These are phyloP conservation scores for Altica lythri DNA, from an alignment of 2,888 invertebrate genomes.

Conservation along the genomic window DNA sequence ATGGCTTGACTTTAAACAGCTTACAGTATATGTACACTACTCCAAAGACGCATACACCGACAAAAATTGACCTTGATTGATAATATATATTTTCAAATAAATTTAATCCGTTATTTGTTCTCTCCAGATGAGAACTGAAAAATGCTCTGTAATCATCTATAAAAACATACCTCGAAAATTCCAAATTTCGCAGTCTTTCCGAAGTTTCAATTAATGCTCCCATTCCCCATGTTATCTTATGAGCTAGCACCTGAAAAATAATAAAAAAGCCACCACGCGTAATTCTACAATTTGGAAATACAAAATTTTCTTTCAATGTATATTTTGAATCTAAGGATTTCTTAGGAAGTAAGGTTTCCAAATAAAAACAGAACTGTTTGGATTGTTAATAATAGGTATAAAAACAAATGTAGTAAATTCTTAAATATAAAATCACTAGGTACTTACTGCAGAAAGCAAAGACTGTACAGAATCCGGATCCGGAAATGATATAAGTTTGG, in stretches of 20 bases:
- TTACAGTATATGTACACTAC: not conserved
- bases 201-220: slow-evolving; percentile 3
- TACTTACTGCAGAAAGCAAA: too few relatives aligned
- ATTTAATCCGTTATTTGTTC: not conserved
- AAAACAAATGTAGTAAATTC: too few relatives aligned
- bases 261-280: too few relatives aligned
- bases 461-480: too few relatives aligned
- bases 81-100: not conserved
- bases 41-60: not conserved
- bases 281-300: too few relatives aligned
- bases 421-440: too few relatives aligned
- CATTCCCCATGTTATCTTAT: slow-evolving; percentile 6
- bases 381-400: too few relatives aligned
- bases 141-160: slow-evolving; percentile 4
- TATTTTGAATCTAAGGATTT: too few relatives aligned
- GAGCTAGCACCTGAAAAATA: not conserved
- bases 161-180: not conserved
- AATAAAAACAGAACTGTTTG: too few relatives aligned
- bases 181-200: not conserved
- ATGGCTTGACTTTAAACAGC: not conserved
- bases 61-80: not conserved
- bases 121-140: not conserved
- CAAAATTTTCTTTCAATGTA: too few relatives aligned
- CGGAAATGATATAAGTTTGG: slow-evolving; percentile 27
- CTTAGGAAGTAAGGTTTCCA: too few relatives aligned